Conservation (phyloP, 2,888 invertebrate species). For the Acrobeloides nanus region DNA sequence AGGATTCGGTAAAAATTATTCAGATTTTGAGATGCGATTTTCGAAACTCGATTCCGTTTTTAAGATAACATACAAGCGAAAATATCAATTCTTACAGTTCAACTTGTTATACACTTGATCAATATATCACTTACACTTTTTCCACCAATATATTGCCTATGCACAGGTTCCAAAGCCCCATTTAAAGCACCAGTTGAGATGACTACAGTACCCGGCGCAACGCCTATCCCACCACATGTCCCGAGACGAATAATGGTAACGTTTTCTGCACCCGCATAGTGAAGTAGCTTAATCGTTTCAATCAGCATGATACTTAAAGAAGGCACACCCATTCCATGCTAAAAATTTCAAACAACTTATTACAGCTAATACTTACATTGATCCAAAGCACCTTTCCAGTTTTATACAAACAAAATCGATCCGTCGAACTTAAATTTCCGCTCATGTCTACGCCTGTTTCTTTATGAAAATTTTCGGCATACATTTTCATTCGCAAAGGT, state of each 20-base stretch:
- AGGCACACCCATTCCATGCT: conserved; percentile 98
- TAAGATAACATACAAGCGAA: too few relatives aligned
- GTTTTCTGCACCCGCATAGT: conserved; percentile 77
- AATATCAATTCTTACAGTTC: too few relatives aligned
- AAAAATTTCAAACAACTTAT: conserved; percentile 40
- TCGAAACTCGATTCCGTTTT: conserved; percentile 5
- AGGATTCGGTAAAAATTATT: too few relatives aligned
- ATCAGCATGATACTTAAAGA: conserved; percentile 89
- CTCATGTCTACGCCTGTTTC: conserved; percentile 32
- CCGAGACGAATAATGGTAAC: conserved; percentile 81
- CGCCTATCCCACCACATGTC: conserved; percentile 68
- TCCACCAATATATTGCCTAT: conserved; percentile 65
- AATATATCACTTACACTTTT: conserved; percentile 64
- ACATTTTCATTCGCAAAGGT: conserved; percentile 54
- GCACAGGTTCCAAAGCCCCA: conserved; percentile 68
- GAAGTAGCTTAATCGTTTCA: conserved; percentile 91
- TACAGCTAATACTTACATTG: conserved; percentile 52
- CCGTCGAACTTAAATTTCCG: conserved; percentile 54
- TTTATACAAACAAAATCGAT: conserved; percentile 57
- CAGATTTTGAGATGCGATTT: too few relatives aligned
- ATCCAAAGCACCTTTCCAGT: conserved; percentile 57
- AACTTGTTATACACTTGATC: background rate
- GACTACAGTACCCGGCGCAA: conserved; percentile 71
- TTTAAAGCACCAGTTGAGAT: conserved; percentile 86
- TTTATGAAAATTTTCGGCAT: conserved; percentile 55